phyloP scores from a whole-genome alignment of 2,113 vertebrate genomes.

The Microcebus ravelobensis region DNA sequence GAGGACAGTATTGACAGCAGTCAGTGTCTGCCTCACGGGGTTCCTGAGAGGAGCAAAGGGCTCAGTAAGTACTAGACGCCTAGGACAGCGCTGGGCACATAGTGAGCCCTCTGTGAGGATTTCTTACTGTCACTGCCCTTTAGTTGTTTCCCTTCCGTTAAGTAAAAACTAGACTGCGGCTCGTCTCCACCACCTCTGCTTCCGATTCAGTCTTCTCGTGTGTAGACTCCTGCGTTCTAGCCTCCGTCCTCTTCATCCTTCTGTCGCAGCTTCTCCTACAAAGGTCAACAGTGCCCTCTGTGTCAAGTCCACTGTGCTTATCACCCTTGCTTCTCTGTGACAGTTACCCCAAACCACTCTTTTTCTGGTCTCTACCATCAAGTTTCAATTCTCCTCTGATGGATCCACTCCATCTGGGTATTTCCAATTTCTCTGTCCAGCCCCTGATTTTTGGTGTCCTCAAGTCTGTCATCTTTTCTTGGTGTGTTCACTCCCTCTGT shows the following conservation, averaged over 20 bases:
- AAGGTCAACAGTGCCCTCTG: neutral
- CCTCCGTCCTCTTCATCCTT: neutral
- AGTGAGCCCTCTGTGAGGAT: accelerated
- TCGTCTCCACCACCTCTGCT: neutral
- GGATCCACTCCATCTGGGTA: neutral
- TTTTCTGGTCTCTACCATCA: neutral
- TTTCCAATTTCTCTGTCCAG: neutral
- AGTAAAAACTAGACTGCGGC: neutral
- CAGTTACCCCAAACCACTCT: neutral
- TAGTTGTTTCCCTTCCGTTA: neutral
- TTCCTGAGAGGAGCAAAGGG: neutral
- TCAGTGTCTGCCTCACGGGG: neutral
- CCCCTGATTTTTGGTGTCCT: neutral
- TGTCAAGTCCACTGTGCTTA: neutral
- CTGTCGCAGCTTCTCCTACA: neutral
- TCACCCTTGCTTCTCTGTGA: neutral
- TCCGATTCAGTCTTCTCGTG: neutral
- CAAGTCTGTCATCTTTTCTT: neutral
- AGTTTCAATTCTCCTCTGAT: neutral
- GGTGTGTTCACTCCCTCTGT: neutral
- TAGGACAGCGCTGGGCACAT: neutral
- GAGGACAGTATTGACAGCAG: neutral
- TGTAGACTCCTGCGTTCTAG: neutral
- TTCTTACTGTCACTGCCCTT: neutral
- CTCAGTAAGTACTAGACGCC: neutral